Evolutionary conservation across 2,113 vertebrate genomes (phyloP).

Genomic region (Dasyurus viverrinus): DNA sequence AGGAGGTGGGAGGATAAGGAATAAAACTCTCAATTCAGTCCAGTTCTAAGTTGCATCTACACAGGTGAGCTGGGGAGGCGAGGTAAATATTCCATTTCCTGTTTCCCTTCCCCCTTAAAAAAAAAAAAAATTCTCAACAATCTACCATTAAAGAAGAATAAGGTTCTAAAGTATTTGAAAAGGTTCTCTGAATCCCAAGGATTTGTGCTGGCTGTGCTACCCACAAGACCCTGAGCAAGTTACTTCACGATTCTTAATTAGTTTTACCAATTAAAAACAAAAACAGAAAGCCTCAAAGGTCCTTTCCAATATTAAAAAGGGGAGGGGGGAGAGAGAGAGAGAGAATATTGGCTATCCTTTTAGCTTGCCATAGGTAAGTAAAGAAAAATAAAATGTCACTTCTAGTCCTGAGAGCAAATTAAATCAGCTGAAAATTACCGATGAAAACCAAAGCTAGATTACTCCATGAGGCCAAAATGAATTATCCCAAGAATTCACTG

Average conservation of each 20-base stretch:
- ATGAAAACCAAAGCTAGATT: constrained; percentile 79
- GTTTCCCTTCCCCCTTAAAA: constrained; percentile 26
- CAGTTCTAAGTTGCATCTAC: constrained; percentile 3
- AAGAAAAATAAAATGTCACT: constrained; percentile 54
- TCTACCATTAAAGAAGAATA: neutral
- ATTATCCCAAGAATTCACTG: constrained; percentile 75
- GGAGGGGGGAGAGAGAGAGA: no score
- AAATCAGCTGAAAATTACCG: constrained; percentile 75
- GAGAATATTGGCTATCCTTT: constrained; percentile 27
- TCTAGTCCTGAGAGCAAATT: constrained; percentile 65
- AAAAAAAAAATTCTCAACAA: neutral
- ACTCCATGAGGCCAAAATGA: constrained; percentile 50
- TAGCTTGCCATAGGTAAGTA: constrained; percentile 73
- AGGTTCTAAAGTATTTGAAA: neutral
- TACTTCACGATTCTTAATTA: neutral
- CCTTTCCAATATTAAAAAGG: neutral
- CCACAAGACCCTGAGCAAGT: neutral
- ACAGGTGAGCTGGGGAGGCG: neutral
- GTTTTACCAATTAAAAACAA: neutral
- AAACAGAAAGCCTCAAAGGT: neutral
- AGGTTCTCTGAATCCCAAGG: neutral
- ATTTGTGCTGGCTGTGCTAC: neutral
- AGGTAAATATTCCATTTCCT: neutral
- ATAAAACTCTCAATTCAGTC: neutral
- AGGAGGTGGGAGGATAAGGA: neutral